phyloP scores from a whole-genome alignment of 2,888 invertebrate genomes.

The Pammene aurita region DNA sequence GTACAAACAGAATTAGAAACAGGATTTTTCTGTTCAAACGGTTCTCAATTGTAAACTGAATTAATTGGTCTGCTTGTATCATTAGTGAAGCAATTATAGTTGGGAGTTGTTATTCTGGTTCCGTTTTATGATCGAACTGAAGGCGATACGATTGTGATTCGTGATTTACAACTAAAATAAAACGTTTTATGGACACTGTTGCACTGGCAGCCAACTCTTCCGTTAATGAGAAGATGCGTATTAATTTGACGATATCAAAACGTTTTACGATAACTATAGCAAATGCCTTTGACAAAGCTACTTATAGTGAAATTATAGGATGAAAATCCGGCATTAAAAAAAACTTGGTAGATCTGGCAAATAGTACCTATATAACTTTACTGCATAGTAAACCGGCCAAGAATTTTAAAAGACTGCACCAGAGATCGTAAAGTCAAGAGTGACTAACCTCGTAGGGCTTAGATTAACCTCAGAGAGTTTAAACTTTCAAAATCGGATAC shows the following conservation, averaged over 20 bases:
- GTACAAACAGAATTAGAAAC: conserved; percentile 18
- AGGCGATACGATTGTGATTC: conserved; percentile 38
- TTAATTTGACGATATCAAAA: conserved; percentile 25
- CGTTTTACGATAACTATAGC: neutral
- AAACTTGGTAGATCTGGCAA: conserved; percentile 30
- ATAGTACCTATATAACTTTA: conserved; percentile 34
- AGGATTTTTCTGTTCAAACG: conserved; percentile 21
- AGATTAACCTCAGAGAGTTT: neutral
- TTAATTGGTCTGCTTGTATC: conserved; percentile 40
- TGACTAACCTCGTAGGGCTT: neutral
- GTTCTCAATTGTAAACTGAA: conserved; percentile 29
- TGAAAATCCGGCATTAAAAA: too few species aligned
- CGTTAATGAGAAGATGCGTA: conserved; percentile 30
- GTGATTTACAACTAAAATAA: conserved; percentile 41
- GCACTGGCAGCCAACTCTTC: conserved; percentile 34
- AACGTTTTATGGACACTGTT: conserved; percentile 37
- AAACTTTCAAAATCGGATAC: conserved; percentile 2
- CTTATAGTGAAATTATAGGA: neutral
- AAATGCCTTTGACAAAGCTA: too few species aligned
- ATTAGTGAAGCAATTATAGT: conserved; percentile 41
- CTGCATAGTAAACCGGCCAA: conserved; percentile 34
- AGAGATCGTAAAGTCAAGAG: conserved; percentile 18
- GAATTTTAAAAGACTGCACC: conserved; percentile 27
- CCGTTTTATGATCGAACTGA: conserved; percentile 39
- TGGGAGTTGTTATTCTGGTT: conserved; percentile 41